Evolutionary conservation across 2,797 vertebrate genomes (phyloP), one percentile per base, ranked within the genome.

Genomic region (Ibycter americanus): DNA sequence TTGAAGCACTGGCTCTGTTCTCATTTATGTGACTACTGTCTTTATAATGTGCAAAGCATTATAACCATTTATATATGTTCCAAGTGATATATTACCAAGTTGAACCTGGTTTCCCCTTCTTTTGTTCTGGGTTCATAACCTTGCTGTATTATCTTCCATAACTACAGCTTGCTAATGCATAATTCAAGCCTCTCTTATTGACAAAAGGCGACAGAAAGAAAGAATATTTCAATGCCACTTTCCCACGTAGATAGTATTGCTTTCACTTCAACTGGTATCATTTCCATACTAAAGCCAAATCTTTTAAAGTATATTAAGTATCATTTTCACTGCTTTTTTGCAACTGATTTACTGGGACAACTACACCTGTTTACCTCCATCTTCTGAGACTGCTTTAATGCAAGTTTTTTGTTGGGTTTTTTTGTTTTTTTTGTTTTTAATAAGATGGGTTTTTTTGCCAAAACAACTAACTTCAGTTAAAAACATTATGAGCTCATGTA

Each of bases 61-160:
- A 84, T 73, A 91, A 87, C 80, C 80, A 94, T 93, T 95, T 93
- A 93, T 96, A 91, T 93, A 90, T 38, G 87, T 93, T 94, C 77
- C 70, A 66, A 96, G 85, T 94, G 94, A 96, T 96, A 56, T 82
- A 97, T 95, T 95, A 94, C 83, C 2, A 25, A 96, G 82, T 81
- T 94, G 96, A 96, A 97, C 96, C 80, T 92, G 78, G 79, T 91
- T 95, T 95, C 90, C 91, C 81, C 90, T 96, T 90, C 92, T 95
- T 96, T 97, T 97, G 87, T 96, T 96, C 95, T 93, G 93, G 93
- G 96, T 96, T 97, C 95, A 94, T 95, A 96, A 96, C 95, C 95
- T 92, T 83, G n/a, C 94, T 95, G 92, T 95, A 97, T 96, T 96
- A 96, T 97, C 95, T 97, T 96, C 92, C 94, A 96, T 96, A 96